Evolutionary conservation across 2,113 vertebrate genomes (phyloP).

Genomic region (Galbula dea): DNA sequence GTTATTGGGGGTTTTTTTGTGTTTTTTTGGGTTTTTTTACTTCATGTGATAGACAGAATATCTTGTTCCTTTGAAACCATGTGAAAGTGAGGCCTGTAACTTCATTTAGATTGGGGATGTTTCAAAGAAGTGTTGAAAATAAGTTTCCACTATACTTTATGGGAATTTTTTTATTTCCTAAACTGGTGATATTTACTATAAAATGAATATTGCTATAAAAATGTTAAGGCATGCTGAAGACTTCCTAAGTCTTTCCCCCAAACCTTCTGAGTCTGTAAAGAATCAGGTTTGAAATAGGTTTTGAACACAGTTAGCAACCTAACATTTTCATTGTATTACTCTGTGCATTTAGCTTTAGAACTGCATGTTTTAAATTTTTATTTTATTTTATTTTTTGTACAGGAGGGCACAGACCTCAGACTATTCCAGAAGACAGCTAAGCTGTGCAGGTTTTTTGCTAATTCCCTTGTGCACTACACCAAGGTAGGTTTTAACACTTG

Average conservation of each 20-base stretch:
- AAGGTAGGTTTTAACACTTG: conserved; percentile 78
- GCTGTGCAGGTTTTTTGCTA: conserved; percentile 92
- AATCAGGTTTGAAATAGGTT: neutral
- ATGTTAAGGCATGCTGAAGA: neutral
- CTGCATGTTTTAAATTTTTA: neutral
- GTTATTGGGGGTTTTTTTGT: neutral
- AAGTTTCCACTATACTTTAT: neutral
- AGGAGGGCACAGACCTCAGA: conserved; percentile 81
- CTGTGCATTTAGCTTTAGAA: neutral
- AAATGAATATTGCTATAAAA: neutral
- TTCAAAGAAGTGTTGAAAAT: neutral
- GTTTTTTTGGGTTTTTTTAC: neutral
- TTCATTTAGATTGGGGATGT: neutral
- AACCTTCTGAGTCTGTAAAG: neutral
- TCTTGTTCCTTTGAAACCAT: neutral
- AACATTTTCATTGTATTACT: neutral
- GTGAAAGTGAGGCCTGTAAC: neutral
- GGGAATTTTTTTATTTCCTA: neutral
- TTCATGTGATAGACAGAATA: neutral
- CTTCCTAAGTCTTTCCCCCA: neutral
- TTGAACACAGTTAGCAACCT: neutral
- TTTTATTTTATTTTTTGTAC: conserved; percentile 48
- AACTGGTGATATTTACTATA: neutral
- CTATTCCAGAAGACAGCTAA: conserved; percentile 93
- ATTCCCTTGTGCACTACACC: conserved; percentile 91